Evolutionary conservation across 1,140 invertebrate species (phyloP), one percentile per base, ranked within the genome.

Genomic region (Danaus plexippus): DNA sequence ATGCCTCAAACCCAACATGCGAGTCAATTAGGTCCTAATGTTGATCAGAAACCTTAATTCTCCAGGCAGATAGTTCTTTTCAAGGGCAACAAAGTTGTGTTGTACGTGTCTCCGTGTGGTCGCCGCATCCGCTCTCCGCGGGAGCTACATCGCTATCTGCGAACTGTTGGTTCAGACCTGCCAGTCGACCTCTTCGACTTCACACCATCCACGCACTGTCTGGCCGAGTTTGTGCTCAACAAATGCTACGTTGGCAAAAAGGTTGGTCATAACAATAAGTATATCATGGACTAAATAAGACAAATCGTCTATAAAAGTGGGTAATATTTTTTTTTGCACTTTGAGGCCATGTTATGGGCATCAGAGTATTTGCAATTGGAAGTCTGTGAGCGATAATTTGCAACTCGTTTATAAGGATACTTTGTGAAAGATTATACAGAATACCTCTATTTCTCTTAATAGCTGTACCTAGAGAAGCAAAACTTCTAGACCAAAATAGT

Each of bases 151-250:
- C 71, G 80, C 8, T 98, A 96, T 84, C 86, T 99, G 6, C 81
- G 89, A 7, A 63, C 85, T 10, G 94, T 93, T 0, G 81, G 90
- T 9, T 94, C 92, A 41, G 89, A 91, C 8, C 89, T 98, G 74
- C 92, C 94, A 43, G 94, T 98, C 8, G 97, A 98, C 82, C 88
- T 95, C 50, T 99, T 98, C 85, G 94, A 95, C 77, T 97, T 95
- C 77, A 93, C 95, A 64, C 88, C 90, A 13, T 90, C 89, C 73
- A 92, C 97, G 1, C 91, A 94, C 64, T 94, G 93, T 66, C 87
- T 96, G 48, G 92, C 92, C 9, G 95, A 97, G 76, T 98, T 96
- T 67, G 89, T 91, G 9, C 83, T 92, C 11, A 89, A 90, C 59
- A 90, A 90, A 42, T 90, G 89, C 59, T 89, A 90, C 41, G 89